Evolutionary conservation across 2,113 vertebrate genomes (phyloP).

Genomic region (Vimba vimba): DNA sequence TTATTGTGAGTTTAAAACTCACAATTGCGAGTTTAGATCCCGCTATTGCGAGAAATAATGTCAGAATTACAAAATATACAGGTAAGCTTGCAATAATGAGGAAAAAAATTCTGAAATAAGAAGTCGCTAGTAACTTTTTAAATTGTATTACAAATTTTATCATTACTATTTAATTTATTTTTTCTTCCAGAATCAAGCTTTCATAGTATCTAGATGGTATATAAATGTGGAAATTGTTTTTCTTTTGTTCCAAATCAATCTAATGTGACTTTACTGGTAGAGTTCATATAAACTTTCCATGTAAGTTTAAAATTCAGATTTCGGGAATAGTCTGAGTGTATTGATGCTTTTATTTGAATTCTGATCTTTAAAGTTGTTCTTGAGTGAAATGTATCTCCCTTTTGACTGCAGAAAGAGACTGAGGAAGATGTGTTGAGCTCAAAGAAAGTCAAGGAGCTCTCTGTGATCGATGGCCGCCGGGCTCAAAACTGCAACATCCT

Average conservation of each 20-base stretch:
- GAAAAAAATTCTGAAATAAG: no score
- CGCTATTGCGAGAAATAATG: no score
- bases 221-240: not conserved
- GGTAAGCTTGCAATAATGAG: no score
- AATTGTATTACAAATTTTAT: no score
- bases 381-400: constrained; percentile 14
- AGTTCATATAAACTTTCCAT: not conserved
- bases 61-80: no score
- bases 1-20: no score
- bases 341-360: not conserved
- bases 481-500: constrained; percentile 99
- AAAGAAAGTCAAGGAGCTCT: constrained; percentile 96
- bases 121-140: no score
- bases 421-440: constrained; percentile 91
- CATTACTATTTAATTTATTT: no score
- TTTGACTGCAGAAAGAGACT: constrained; percentile 86
- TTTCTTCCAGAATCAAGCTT: no score
- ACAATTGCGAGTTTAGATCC: no score
- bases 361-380: not conserved
- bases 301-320: not conserved
- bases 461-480: constrained; percentile 93
- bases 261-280: not conserved
- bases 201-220: no score
- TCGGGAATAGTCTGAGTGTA: not conserved
- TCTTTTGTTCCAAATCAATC: not conserved